Base-by-base conservation (phyloP, 1,140 invertebrate genomes). In the Maniola jurtina region DNA sequence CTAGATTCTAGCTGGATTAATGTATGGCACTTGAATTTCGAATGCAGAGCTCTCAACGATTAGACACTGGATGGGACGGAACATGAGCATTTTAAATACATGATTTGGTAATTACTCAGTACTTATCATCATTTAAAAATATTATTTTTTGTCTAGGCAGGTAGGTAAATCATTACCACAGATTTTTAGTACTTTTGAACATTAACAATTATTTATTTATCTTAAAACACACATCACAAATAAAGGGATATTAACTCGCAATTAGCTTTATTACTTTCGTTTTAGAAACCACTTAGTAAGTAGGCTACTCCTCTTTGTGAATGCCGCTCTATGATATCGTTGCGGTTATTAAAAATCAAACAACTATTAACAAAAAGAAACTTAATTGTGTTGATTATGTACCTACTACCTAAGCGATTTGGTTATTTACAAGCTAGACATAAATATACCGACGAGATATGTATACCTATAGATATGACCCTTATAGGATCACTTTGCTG, bases 281-380 rank as follows among this genome's bases (percentile, higher is more conserved):
- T 45, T 45, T 45, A n/a, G 0, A 2, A 11, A 11, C 10, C 42
- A 11, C 9, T 45, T 25, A 25, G 48, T 52, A 52, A 16, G 0
- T 52, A 11, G 48, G 48, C 10, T 52, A 14, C 48, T 15, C 13
- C 0, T 52, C 48, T 52, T 52, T 52, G 48, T 52, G 5, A 25
- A 25, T 14, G 48, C 14, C 14, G 48, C 48, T 3, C 6, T 25
- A 6, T 14, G 48, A 16, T 52, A 52, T 52, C 48, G 48, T 25
- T 52, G 48, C 15, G 48, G 48, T 25, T 52, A 25, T 15, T 52
- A 52, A 52, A 52, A 52, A 52, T 52, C 48, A 52, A 52, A 52
- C 6, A 52, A 25, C 48, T n/a, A 52, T 52, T 52, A 52, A 52
- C 48, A 13, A 52, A 52, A 52, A 48, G 7, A 8, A 10, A 1